Evolutionary conservation across 2,888 invertebrate genomes (phyloP), one percentile per base, ranked within the genome.

Genomic region (Andrena trimmerana): DNA sequence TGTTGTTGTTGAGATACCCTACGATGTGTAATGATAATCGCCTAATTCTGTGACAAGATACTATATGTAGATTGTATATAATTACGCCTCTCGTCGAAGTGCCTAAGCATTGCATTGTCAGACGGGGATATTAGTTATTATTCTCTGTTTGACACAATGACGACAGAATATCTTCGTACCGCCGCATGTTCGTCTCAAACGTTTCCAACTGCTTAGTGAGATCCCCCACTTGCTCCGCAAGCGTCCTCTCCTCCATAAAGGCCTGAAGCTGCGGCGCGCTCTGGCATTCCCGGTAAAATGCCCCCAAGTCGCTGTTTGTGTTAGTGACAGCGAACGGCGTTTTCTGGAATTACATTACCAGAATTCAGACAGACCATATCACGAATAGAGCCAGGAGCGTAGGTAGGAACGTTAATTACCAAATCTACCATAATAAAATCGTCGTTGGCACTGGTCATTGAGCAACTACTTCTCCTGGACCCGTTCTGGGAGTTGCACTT

Each of bases 231-330:
- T 95, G 95, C 76, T 96, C 95, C 10, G 94, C 94, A 6, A 95
- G 89, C 27, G 95, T 95, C 54, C 93, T 93, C 83, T 95, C 95
- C 83, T 95, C 94, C 72, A 92, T 94, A 86, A 95, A 95, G 59
- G 95, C 95, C 78, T 94, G 94, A 31, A 96, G 93, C 42, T 95
- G 94, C 2, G 96, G 96, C 7, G 97, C 97, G 87, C 96, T 96
- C 91, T 97, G 96, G 94, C 97, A 97, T 91, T 97, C 97, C 48
- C 96, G 95, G 94, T 97, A 97, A 94, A 98, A 97, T 84, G 96
- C 95, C 0, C 97, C 97, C 83, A 98, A 95, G 90, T 98, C 97
- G 62, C 96, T 96, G 90, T 96, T 96, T 0, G 96, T 96, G 89
- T 96, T 96, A 79, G 96, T 95, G 83, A 96, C 96, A 63, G 97